Evolutionary conservation across 2,888 invertebrate genomes (phyloP).

Genomic region (Rhodophaea formosa): DNA sequence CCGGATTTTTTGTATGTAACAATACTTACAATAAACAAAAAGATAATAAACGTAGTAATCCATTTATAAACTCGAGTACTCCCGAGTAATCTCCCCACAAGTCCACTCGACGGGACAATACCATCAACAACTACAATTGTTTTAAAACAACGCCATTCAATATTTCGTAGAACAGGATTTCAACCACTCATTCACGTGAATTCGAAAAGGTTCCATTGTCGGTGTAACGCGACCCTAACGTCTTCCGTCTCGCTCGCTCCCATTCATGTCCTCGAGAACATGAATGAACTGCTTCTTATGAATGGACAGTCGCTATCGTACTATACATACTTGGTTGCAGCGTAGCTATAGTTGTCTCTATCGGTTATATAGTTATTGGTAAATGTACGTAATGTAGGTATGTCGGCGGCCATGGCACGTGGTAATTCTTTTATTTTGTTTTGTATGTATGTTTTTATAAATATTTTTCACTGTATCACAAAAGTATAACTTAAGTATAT

Average conservation of each 20-base stretch:
- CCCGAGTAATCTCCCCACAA: conserved; percentile 24
- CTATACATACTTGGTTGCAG: conserved; percentile 67
- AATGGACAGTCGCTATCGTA: conserved; percentile 76
- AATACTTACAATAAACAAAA: background rate
- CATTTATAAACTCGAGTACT: conserved; percentile 16
- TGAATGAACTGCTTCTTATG: conserved; percentile 80
- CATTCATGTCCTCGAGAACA: conserved; percentile 70
- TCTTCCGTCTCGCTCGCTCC: conserved; percentile 69
- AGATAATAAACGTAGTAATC: conserved; percentile 10
- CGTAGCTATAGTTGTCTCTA: conserved; percentile 48
- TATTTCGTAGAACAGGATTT: conserved; percentile 67
- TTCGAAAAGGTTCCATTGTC: conserved; percentile 65
- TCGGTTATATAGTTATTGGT: conserved; percentile 53
- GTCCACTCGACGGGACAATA: conserved; percentile 51
- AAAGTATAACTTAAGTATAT: no score
- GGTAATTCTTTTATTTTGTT: conserved; percentile 55
- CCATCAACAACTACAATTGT: conserved; percentile 53
- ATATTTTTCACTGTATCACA: no score
- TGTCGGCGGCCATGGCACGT: conserved; percentile 58
- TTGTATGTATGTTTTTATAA: background rate
- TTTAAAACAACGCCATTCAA: conserved; percentile 63
- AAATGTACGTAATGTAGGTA: conserved; percentile 42
- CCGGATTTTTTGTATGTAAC: background rate
- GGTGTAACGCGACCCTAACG: conserved; percentile 70
- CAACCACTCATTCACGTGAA: conserved; percentile 60